Percentiles rank a stretch among this genome's conserved stretches.
Conservation (phyloP, 2,797 vertebrate genomes). For the Peromyscus eremicus region DNA sequence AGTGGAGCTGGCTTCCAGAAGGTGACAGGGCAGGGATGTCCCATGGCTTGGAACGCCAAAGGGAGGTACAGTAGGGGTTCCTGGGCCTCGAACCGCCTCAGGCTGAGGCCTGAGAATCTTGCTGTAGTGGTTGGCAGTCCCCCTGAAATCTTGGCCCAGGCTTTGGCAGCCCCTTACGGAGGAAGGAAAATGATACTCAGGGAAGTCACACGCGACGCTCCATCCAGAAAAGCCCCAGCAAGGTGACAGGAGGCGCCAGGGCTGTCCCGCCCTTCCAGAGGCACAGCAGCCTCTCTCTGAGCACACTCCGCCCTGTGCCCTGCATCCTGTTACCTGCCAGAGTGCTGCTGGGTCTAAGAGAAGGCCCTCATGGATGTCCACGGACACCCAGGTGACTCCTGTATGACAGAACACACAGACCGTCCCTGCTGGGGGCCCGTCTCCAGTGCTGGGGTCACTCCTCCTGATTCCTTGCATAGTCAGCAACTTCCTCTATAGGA, state of each 20-base stretch:
- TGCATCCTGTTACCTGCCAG: accelerated
- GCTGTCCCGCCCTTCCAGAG: neutral
- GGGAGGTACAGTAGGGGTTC: neutral
- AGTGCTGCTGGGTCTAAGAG: neutral
- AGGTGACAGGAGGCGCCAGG: accelerated
- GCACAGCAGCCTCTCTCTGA: neutral
- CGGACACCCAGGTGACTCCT: neutral
- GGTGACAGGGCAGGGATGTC: no score
- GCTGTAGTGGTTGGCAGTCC: neutral
- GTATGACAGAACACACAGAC: neutral
- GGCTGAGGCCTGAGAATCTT: neutral
- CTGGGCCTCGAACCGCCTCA: neutral
- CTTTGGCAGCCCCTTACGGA: neutral
- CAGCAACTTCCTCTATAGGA: neutral
- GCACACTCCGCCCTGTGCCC: neutral
- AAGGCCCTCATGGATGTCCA: neutral
- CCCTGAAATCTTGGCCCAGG: neutral
- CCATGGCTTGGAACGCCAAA: no score
- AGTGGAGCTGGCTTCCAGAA: neutral
- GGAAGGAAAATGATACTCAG: neutral
- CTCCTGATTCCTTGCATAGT: neutral
- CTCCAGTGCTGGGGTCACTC: neutral
- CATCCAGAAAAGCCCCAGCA: neutral
- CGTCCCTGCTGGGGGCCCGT: neutral
- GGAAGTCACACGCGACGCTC: neutral